phyloP scores from a whole-genome alignment of 1,140 invertebrate genomes.

The Asobara japonica region DNA sequence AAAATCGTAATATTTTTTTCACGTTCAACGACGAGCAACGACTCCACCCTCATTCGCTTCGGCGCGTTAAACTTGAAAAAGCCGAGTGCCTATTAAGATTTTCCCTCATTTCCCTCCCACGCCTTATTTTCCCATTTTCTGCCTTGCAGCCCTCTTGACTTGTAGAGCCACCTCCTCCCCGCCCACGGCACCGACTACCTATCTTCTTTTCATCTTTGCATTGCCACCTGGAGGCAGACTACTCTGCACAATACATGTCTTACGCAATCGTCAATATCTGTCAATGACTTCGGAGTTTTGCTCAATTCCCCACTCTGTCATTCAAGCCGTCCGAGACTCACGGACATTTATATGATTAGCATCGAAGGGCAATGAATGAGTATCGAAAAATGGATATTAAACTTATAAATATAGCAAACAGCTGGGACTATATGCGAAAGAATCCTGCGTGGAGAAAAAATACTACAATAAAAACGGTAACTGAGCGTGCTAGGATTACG shows the following conservation, averaged over 20 bases:
- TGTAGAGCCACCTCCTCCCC: neutral
- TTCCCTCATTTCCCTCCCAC: neutral
- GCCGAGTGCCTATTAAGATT: slow-evolving; percentile 6
- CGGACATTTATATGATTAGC: no score
- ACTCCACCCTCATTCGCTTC: slow-evolving; percentile 11
- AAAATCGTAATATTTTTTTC: neutral
- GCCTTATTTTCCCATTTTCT: neutral
- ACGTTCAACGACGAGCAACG: neutral
- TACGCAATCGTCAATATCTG: neutral
- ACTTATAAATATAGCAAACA: no score
- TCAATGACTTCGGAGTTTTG: neutral
- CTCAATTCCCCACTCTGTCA: neutral
- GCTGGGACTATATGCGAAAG: no score
- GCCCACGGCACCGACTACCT: neutral
- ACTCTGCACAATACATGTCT: neutral
- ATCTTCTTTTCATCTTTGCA: neutral
- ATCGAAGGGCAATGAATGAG: no score
- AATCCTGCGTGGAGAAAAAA: no score
- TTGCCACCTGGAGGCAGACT: neutral
- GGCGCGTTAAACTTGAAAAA: slow-evolving; percentile 1
- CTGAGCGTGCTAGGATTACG: no score
- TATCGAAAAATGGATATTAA: no score
- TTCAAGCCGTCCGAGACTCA: no score
- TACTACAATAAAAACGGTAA: no score
- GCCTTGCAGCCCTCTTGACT: neutral